Conservation (phyloP, 2,113 vertebrate genomes). For the Abramis brama region DNA sequence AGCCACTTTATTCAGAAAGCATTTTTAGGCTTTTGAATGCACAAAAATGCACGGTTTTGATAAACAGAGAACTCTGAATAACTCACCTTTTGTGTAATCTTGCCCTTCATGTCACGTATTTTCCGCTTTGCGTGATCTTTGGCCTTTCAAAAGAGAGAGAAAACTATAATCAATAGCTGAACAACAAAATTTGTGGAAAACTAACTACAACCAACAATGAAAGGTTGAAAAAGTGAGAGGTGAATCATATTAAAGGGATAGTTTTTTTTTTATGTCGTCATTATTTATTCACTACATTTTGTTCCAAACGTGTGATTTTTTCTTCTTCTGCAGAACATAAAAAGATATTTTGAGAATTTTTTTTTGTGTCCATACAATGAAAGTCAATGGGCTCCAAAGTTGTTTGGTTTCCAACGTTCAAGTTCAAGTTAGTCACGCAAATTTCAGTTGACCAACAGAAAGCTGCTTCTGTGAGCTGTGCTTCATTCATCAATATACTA, state of each 20-base stretch:
- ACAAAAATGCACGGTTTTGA: background rate
- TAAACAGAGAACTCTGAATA: constrained; percentile 16
- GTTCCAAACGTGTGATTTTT: background rate
- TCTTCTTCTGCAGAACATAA: background rate
- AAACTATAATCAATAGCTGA: background rate
- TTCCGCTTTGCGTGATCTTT: constrained; percentile 93
- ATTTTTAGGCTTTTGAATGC: background rate
- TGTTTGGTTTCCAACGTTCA: background rate
- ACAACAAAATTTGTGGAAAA: background rate
- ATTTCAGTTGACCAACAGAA: background rate
- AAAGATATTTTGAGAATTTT: background rate
- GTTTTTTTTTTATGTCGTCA: background rate
- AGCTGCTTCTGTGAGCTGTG: background rate
- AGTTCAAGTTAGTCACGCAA: background rate
- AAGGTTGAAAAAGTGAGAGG: background rate
- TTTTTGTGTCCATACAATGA: background rate
- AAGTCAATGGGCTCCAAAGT: background rate
- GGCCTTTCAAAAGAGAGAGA: constrained; percentile 74
- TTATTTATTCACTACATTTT: background rate
- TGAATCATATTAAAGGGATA: background rate
- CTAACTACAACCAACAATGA: background rate
- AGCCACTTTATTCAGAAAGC: background rate
- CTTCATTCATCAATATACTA: too few species aligned
- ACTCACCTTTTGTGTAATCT: constrained; percentile 90
- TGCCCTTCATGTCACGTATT: constrained; percentile 90